These are phyloP conservation scores for Gymnogyps californianus DNA, from an alignment of 2,113 vertebrate genomes.

Conservation along the genomic window DNA sequence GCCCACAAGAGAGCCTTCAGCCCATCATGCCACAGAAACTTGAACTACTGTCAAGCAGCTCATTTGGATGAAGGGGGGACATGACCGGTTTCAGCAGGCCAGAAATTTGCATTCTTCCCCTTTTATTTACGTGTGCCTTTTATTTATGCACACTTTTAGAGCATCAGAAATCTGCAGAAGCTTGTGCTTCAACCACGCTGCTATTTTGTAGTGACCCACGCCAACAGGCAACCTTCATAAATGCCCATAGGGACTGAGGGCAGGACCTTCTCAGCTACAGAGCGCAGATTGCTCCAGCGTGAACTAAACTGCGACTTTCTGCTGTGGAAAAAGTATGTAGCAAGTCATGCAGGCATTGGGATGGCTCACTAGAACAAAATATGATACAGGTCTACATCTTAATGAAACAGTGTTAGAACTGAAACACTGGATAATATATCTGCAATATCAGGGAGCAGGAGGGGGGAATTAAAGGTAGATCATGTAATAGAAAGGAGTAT, in stretches of 20 bases:
- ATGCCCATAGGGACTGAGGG: background rate
- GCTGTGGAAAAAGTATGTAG: background rate
- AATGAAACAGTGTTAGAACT: background rate
- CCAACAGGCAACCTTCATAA: background rate
- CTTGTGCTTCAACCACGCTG: background rate
- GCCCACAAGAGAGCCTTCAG: background rate
- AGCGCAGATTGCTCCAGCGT: fast-evolving
- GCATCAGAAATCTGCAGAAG: background rate
- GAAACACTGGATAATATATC: background rate
- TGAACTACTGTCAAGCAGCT: background rate
- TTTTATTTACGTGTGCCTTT: background rate
- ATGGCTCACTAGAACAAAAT: background rate
- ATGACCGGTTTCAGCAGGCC: background rate
- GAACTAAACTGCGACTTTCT: background rate
- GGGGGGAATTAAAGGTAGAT: background rate
- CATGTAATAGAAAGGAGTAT: background rate
- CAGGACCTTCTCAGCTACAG: background rate
- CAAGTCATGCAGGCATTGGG: background rate
- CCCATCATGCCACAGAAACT: background rate
- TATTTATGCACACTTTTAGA: background rate
- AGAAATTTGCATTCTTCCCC: background rate
- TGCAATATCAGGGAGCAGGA: background rate
- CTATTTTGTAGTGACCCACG: background rate
- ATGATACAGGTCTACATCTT: background rate
- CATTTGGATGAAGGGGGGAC: background rate